Conservation (phyloP, 1,140 invertebrate genomes). For the Eufriesea mexicana region DNA sequence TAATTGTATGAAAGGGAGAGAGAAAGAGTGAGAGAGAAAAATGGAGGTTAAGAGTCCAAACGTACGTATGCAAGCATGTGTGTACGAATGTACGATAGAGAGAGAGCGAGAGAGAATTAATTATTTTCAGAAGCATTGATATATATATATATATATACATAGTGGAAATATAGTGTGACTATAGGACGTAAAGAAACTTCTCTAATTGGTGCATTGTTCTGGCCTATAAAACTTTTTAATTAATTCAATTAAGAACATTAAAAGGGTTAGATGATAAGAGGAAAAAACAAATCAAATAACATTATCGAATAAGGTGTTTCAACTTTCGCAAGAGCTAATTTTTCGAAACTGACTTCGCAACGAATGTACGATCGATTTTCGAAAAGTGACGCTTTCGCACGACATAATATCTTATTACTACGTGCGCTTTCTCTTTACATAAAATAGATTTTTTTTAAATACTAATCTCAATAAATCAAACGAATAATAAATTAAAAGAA, state of each 20-base stretch:
- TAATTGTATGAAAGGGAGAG: neutral
- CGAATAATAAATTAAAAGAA: neutral
- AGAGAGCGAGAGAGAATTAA: constrained; percentile 33
- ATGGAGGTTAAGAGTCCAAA: neutral
- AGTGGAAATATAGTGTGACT: constrained; percentile 30
- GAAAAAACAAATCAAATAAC: constrained; percentile 1
- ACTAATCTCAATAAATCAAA: neutral
- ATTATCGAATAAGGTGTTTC: neutral
- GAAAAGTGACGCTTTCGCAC: neutral
- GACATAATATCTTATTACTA: neutral
- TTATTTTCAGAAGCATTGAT: constrained; percentile 52
- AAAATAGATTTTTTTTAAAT: neutral
- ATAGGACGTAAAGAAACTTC: constrained; percentile 42
- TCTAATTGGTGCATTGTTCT: constrained; percentile 47
- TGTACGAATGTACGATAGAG: neutral
- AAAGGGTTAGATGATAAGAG: neutral
- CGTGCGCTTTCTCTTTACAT: neutral
- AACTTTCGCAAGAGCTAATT: neutral
- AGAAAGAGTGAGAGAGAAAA: constrained; percentile 3
- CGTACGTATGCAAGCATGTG: constrained; percentile 5
- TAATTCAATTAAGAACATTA: constrained; percentile 15
- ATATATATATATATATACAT: constrained; percentile 10
- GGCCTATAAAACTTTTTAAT: constrained; percentile 56
- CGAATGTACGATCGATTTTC: neutral
- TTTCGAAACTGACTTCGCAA: neutral